These are phyloP conservation scores for Rhinichthys osculus DNA, from an alignment of 2,797 vertebrate genomes.

Conservation along the genomic window DNA sequence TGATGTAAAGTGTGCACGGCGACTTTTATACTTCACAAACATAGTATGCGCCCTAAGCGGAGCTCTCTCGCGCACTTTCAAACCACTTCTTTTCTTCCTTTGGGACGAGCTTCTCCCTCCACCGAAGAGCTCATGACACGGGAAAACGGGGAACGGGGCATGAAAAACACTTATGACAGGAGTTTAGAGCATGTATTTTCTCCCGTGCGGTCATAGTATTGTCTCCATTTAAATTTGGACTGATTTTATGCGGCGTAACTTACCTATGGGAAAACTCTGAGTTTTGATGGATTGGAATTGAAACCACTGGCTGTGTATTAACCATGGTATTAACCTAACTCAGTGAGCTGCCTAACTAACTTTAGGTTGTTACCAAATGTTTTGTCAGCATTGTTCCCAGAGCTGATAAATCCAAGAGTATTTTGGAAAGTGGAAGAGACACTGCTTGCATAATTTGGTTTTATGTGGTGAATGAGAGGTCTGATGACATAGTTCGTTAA, in stretches of 20 bases:
- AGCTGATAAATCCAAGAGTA: background rate
- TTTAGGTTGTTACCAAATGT: background rate
- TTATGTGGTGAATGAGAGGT: background rate
- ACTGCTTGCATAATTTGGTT: background rate
- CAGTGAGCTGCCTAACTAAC: background rate
- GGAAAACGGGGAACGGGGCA: conserved; percentile 78
- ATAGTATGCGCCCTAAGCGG: conserved; percentile 8
- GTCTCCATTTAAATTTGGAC: background rate
- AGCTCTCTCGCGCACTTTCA: conserved; percentile 53
- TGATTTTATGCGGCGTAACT: background rate
- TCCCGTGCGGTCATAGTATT: background rate
- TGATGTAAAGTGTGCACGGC: background rate
- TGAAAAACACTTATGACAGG: conserved; percentile 75
- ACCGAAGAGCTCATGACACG: conserved; percentile 39
- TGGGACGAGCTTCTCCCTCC: conserved; percentile 33
- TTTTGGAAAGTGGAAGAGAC: background rate
- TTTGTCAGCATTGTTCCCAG: conserved; percentile 5
- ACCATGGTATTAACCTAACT: background rate
- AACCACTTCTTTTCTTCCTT: background rate
- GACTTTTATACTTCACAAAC: background rate
- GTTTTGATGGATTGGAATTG: background rate
- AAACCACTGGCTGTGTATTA: conserved; percentile 14
- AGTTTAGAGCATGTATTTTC: conserved; percentile 11
- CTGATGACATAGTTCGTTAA: background rate
- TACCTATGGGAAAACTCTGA: background rate